These are phyloP conservation scores for Corythucha ciliata DNA, from an alignment of 2,888 invertebrate species.

Conservation along the genomic window DNA sequence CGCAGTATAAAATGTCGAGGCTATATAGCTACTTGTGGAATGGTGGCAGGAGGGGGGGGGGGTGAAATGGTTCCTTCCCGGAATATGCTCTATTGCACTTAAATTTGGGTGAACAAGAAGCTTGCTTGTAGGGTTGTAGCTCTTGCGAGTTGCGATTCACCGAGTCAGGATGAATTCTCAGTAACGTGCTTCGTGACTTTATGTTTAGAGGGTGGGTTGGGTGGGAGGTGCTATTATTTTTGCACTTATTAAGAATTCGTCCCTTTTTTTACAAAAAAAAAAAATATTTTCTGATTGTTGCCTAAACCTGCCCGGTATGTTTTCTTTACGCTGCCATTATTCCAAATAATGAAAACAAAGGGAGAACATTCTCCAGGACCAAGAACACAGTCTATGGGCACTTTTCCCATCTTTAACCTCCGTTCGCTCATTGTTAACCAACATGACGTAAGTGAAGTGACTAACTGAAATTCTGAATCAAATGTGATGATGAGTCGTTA, in stretches of 20 bases:
- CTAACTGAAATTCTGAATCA: conserved; percentile 2
- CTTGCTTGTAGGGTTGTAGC: no score
- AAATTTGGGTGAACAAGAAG: no score
- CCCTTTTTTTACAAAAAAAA: conserved; percentile 9
- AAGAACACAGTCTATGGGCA: conserved; percentile 82
- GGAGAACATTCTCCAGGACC: conserved; percentile 88
- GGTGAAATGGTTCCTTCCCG: no score
- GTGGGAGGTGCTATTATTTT: no score
- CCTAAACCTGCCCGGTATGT: conserved; percentile 3
- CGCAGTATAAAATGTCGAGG: no score
- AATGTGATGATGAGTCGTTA: neutral
- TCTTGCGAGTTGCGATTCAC: no score
- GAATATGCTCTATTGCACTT: no score
- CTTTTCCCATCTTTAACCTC: conserved; percentile 80
- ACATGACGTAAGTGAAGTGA: conserved; percentile 83
- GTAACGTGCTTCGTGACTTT: no score
- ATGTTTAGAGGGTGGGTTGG: no score
- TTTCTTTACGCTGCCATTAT: conserved; percentile 4
- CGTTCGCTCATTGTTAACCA: conserved; percentile 78
- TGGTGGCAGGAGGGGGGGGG: no score
- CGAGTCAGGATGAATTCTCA: no score
- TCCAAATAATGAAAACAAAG: conserved; percentile 46
- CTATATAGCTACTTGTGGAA: no score
- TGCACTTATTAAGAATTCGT: neutral
- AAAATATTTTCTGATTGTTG: conserved; percentile 13